Percentiles rank a stretch among this genome's conserved stretches.
Evolutionary conservation across 2,888 invertebrate species (phyloP).

Genomic region (Apotomis capreana): DNA sequence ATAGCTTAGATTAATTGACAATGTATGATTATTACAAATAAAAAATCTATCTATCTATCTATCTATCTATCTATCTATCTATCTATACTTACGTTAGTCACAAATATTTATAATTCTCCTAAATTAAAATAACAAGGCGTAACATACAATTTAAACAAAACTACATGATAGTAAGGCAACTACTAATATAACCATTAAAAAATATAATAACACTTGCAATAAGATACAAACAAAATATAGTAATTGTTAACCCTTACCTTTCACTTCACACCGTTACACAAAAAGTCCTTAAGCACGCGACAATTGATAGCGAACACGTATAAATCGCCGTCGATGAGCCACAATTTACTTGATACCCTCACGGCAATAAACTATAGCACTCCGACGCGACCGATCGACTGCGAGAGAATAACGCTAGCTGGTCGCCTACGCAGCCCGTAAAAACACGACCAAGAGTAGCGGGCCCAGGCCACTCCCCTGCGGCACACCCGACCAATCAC

Average conservation of each 20-base stretch:
- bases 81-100: no score
- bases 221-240: slow-evolving; percentile 24
- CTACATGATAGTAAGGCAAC: no score
- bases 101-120: no score
- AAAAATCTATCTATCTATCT: no score
- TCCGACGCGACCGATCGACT: slow-evolving; percentile 81
- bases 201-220: slow-evolving; percentile 33
- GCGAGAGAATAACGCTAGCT: slow-evolving; percentile 76
- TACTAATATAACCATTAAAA: background rate
- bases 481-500: slow-evolving; percentile 72
- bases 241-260: slow-evolving; percentile 54
- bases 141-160: no score
- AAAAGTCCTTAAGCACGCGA: slow-evolving; percentile 71
- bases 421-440: slow-evolving; percentile 74
- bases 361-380: slow-evolving; percentile 79
- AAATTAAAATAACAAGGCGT: no score
- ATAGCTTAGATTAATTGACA: no score
- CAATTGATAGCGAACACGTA: slow-evolving; percentile 63
- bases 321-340: slow-evolving; percentile 65
- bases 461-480: slow-evolving; percentile 75
- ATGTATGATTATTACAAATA: no score
- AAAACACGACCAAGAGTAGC: slow-evolving; percentile 67
- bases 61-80: no score
- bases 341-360: slow-evolving; percentile 74
- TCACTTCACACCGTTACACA: slow-evolving; percentile 59